A percentile compares a stretch with the other conserved stretches of the same genome.
Conservation (phyloP, 1,140 invertebrate species). For the Lineus longissimus region DNA sequence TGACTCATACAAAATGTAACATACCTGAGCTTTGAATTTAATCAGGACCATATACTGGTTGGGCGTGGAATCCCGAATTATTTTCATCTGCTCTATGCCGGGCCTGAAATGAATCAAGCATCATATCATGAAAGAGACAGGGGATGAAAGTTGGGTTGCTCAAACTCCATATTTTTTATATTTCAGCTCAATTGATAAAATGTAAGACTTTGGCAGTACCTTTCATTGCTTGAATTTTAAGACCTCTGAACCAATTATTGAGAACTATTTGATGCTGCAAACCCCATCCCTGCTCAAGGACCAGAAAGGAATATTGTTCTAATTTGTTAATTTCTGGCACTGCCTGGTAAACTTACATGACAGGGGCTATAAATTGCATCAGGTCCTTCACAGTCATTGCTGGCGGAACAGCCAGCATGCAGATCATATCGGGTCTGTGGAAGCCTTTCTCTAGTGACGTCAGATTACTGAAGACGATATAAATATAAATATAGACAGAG, state of each 20-base stretch:
- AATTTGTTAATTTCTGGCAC: too few relatives aligned
- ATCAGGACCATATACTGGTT: slow-evolving; percentile 97
- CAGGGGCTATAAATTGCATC: slow-evolving; percentile 90
- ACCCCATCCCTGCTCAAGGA: too few relatives aligned
- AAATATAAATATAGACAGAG: slow-evolving; percentile 6
- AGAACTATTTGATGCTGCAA: too few relatives aligned
- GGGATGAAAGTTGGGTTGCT: not conserved
- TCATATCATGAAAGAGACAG: too few relatives aligned
- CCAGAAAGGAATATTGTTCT: too few relatives aligned
- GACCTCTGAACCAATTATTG: too few relatives aligned
- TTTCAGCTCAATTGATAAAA: not conserved
- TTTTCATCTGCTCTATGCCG: slow-evolving; percentile 85
- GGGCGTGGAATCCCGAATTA: slow-evolving; percentile 76
- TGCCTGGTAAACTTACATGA: slow-evolving; percentile 57
- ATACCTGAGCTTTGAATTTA: slow-evolving; percentile 70
- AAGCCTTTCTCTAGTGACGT: slow-evolving; percentile 54
- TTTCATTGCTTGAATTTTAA: too few relatives aligned
- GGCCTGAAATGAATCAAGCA: slow-evolving; percentile 55
- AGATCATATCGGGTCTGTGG: slow-evolving; percentile 75
- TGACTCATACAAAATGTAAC: too few relatives aligned
- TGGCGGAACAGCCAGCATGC: slow-evolving; percentile 87
- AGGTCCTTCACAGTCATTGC: slow-evolving; percentile 90
- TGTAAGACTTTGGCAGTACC: slow-evolving; percentile 1
- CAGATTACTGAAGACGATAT: slow-evolving; percentile 59
- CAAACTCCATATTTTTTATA: not conserved